phyloP scores from a whole-genome alignment of 64 coral and sea anemone species.

The Pocillopora verrucosa region DNA sequence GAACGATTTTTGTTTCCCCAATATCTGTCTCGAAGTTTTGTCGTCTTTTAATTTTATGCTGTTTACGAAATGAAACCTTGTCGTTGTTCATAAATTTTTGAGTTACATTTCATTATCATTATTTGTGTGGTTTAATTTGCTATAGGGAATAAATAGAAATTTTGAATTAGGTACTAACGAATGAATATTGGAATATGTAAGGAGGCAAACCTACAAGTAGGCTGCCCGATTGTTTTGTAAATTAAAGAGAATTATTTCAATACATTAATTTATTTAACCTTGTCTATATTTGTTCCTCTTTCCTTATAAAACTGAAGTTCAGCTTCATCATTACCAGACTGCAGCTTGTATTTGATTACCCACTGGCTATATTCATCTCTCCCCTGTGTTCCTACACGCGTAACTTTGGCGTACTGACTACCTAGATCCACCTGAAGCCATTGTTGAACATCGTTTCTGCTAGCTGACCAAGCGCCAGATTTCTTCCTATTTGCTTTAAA shows the following conservation, averaged over 20 bases:
- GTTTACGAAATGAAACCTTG: no score
- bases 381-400: no score
- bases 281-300: not conserved
- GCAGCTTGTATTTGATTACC: no score
- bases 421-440: not conserved
- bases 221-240: not conserved
- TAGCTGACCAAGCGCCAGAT: not conserved
- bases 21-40: no score
- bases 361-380: no score
- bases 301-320: not conserved
- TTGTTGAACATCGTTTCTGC: not conserved
- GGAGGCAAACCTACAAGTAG: not conserved
- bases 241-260: not conserved
- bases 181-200: not conserved
- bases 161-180: not conserved
- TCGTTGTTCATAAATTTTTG: no score
- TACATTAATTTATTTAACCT: not conserved
- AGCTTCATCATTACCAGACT: no score
- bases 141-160: no score
- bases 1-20: no score
- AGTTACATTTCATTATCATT: no score
- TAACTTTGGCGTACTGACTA: not conserved
- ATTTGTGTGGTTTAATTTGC: no score
- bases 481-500: not conserved
- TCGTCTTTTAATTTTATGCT: no score